Evolutionary conservation across 2,113 vertebrate species (phyloP), one percentile per base, ranked within the genome.

Genomic region (Steatornis caripensis): DNA sequence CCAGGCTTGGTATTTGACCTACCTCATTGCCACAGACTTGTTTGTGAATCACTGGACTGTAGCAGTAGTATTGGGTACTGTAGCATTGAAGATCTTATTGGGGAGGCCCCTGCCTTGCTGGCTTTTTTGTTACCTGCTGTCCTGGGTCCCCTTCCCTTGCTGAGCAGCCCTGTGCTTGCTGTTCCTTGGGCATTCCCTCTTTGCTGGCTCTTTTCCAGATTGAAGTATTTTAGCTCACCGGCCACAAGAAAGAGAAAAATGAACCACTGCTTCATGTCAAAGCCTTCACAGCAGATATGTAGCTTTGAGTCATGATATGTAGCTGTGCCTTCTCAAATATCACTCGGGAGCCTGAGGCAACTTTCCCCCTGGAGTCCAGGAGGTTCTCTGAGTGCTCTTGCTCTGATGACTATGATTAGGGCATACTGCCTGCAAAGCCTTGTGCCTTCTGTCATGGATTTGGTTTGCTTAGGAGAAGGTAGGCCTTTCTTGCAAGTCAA

Each of bases 11-110:
- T 72, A 58, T 60, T 87, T 81, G 74, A 61, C 27, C 34, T 81
- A 5, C 39, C 6, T 84, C 17, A 34, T 34, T 2, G 6, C 48
- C 82, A 37, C 34, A 74, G 41, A 17, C 21, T 77, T 85, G 6
- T 82, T 74, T 75, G 36, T 51, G 36, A 61, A 36, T 61, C 41
- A 15, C 65, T 66, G 46, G 30, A 34, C 30, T 78, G 46, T 17
- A 62, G 36, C 1, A 0, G 39, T 21, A 45, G 43, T 17, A 8
- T 8, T 74, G 37, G n/a, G 43, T 60, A 20, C 22, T 22, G 17
- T 22, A 51, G 39, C 34, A 48, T 5, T 51, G 32, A 45, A 45
- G 4, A 9, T 20, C 26, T 34, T 43, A 37, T 2, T 0, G 0
- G 4, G 16, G 27, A 72, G 12, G 12, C 9, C 8, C 2, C 34